A percentile compares a stretch with the other conserved stretches of the same genome.
Evolutionary conservation across 2,888 invertebrate species (phyloP).

Genomic region (Aethes cnicana): DNA sequence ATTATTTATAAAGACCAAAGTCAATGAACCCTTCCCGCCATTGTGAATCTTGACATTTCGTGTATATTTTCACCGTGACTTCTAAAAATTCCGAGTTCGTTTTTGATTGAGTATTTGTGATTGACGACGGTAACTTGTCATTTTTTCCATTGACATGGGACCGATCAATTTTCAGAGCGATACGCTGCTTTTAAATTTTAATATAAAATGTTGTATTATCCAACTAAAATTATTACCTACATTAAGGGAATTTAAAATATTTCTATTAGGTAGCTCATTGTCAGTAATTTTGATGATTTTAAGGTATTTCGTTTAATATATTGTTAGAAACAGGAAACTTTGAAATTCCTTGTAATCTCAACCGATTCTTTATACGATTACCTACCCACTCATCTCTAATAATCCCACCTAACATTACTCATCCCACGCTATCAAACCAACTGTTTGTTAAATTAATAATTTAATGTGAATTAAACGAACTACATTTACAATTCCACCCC

Average conservation of each 20-base stretch:
- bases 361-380: constrained; percentile 5
- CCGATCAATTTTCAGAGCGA: no score
- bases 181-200: no score
- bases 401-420: constrained; percentile 11
- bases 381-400: constrained; percentile 7
- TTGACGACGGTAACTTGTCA: not conserved
- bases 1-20: constrained; percentile 30
- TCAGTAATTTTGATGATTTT: no score
- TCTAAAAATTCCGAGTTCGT: no score
- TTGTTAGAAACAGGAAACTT: no score
- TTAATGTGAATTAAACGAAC: constrained; percentile 24
- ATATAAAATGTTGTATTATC: no score
- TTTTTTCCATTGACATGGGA: no score
- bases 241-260: no score
- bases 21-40: constrained; percentile 19
- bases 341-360: no score
- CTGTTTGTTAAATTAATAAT: constrained; percentile 21
- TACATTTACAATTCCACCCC: constrained; percentile 24
- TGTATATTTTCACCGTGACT: not conserved
- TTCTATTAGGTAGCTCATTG: no score
- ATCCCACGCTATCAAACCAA: constrained; percentile 23
- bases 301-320: no score
- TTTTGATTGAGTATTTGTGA: not conserved
- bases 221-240: no score
- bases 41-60: constrained; percentile 10